A percentile compares a stretch with the other conserved stretches of the same genome.
Conservation (phyloP, 2,113 vertebrate species). For the Zapus hudsonius region DNA sequence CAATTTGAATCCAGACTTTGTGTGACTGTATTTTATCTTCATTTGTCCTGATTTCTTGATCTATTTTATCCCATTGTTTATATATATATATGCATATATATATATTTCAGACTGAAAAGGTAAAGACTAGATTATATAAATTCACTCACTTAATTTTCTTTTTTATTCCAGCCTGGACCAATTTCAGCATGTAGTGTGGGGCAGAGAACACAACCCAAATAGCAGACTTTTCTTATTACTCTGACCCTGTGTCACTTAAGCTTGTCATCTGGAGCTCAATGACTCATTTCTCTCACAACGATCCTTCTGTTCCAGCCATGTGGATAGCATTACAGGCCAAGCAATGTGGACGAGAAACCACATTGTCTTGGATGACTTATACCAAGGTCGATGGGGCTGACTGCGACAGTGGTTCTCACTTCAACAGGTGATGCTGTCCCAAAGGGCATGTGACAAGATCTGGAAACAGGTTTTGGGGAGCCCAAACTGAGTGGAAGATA, state of each 20-base stretch:
- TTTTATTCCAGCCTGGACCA: background rate
- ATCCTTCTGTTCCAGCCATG: background rate
- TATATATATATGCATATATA: conserved; percentile 36
- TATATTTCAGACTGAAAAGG: too few relatives aligned
- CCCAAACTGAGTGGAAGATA: too few relatives aligned
- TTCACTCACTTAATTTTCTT: background rate
- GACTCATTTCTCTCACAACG: background rate
- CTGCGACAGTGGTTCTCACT: background rate
- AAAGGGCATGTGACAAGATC: background rate
- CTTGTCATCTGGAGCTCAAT: background rate
- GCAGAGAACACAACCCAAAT: background rate
- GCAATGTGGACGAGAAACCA: background rate
- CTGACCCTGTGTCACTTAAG: background rate
- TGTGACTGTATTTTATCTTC: background rate
- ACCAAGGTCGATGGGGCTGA: background rate
- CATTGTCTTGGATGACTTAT: background rate
- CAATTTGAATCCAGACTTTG: background rate
- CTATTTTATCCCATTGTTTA: conserved; percentile 4
- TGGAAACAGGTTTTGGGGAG: background rate
- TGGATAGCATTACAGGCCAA: background rate
- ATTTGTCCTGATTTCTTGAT: background rate
- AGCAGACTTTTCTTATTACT: background rate
- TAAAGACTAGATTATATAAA: background rate
- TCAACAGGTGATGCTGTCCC: background rate
- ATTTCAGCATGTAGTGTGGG: background rate